Percentiles rank a stretch among this genome's conserved stretches.
phyloP scores from a whole-genome alignment of 2,888 invertebrate species.

The Tachina lurida region DNA sequence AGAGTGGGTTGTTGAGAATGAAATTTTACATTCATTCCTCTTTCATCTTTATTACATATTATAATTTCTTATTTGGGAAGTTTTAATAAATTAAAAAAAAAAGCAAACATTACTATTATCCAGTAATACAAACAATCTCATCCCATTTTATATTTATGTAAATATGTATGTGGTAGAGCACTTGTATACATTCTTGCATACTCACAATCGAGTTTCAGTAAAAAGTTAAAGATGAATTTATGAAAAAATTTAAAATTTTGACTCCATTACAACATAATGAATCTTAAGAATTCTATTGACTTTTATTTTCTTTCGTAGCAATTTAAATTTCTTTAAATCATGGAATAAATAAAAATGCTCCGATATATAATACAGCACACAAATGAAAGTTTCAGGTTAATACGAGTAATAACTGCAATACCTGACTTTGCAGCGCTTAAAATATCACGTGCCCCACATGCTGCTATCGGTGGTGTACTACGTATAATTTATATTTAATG shows the following conservation, averaged over 20 bases:
- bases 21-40: constrained; percentile 47
- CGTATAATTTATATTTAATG: background rate
- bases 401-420: too few species aligned
- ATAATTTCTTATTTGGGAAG: constrained; percentile 36
- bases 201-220: background rate
- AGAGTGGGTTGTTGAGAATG: constrained; percentile 48
- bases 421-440: too few species aligned
- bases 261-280: too few species aligned
- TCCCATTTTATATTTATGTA: background rate
- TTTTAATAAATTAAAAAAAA: constrained; percentile 48
- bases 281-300: too few species aligned
- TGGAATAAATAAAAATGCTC: too few species aligned
- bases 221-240: background rate
- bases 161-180: background rate
- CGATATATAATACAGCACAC: too few species aligned
- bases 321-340: too few species aligned
- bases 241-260: too few species aligned
- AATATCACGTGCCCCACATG: too few species aligned
- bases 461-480: background rate
- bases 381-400: too few species aligned
- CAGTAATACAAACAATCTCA: constrained; percentile 17
- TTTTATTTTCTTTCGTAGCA: too few species aligned
- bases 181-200: background rate
- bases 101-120: background rate
- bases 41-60: constrained; percentile 28